phyloP scores from a whole-genome alignment of 2,113 vertebrate genomes.

The Seriola rivoliana region DNA sequence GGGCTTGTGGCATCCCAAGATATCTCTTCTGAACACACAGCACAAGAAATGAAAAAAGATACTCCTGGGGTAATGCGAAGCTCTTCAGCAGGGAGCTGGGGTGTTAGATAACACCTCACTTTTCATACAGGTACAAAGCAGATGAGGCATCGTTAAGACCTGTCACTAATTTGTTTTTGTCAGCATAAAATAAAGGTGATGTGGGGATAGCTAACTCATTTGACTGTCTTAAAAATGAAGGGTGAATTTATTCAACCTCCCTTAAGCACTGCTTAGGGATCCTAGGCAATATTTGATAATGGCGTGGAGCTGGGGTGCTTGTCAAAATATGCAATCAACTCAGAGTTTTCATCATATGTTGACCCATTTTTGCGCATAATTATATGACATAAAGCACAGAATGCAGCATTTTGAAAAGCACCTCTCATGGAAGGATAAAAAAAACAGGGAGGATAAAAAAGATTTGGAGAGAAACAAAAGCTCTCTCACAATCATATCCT shows the following conservation, averaged over 20 bases:
- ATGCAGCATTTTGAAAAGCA: slow-evolving; percentile 20
- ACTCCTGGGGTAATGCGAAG: neutral
- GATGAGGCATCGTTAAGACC: slow-evolving; percentile 55
- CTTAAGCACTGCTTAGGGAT: slow-evolving; percentile 52
- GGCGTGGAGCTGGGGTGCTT: slow-evolving; percentile 48
- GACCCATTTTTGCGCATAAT: slow-evolving; percentile 59
- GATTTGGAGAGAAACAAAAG: slow-evolving; percentile 24
- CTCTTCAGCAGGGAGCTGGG: slow-evolving; percentile 44
- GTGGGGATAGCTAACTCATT: slow-evolving; percentile 54
- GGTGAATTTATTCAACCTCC: slow-evolving; percentile 57
- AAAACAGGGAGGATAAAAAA: slow-evolving; percentile 15
- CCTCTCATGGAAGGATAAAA: slow-evolving; percentile 21
- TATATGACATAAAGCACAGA: slow-evolving; percentile 33
- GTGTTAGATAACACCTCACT: slow-evolving; percentile 59
- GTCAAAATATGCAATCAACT: slow-evolving; percentile 62
- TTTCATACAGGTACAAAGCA: slow-evolving; percentile 63
- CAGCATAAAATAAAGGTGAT: slow-evolving; percentile 56
- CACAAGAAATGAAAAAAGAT: slow-evolving; percentile 50
- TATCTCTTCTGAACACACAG: slow-evolving; percentile 71
- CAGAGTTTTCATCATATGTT: slow-evolving; percentile 55
- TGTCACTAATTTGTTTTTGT: slow-evolving; percentile 66
- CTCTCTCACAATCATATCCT: slow-evolving; percentile 5
- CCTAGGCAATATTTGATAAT: slow-evolving; percentile 63
- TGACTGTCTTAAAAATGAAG: slow-evolving; percentile 58
- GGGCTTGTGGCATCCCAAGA: slow-evolving; percentile 57